Percentiles rank a stretch among this genome's conserved stretches.
These are phyloP conservation scores for Batillaria attramentaria DNA, from an alignment of 1,140 invertebrate species.

Conservation along the genomic window DNA sequence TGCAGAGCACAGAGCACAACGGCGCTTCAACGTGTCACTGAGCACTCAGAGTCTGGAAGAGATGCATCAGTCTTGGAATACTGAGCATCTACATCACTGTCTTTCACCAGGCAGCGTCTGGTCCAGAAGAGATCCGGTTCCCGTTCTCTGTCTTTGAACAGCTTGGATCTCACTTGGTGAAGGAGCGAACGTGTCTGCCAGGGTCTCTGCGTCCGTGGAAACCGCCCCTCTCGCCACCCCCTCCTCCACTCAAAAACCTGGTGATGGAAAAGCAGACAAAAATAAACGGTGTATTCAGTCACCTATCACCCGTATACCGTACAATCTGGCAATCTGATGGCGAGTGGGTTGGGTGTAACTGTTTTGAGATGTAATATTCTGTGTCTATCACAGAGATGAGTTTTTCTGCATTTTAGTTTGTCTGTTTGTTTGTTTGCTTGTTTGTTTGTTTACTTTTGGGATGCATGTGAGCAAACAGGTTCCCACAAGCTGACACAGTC, in stretches of 20 bases:
- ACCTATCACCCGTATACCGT: no score
- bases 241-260: conserved; percentile 19
- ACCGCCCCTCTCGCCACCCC: conserved; percentile 35
- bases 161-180: conserved; percentile 50
- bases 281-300: no score
- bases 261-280: not conserved
- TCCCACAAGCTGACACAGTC: no score
- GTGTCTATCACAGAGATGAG: not conserved
- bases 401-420: not conserved
- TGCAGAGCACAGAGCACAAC: not conserved
- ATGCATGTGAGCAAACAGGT: no score
- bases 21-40: not conserved
- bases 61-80: not conserved
- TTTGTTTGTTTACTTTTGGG: not conserved
- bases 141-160: not conserved
- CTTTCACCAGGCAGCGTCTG: not conserved
- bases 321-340: no score
- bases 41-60: not conserved
- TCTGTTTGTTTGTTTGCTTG: not conserved
- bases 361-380: not conserved
- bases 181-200: conserved; percentile 56
- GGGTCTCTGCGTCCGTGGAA: conserved; percentile 42
- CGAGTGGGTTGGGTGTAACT: no score
- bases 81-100: not conserved
- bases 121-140: not conserved